Evolutionary conservation across 2,797 vertebrate species (phyloP), one percentile per base, ranked within the genome.

Genomic region (Sciurus vulgaris): DNA sequence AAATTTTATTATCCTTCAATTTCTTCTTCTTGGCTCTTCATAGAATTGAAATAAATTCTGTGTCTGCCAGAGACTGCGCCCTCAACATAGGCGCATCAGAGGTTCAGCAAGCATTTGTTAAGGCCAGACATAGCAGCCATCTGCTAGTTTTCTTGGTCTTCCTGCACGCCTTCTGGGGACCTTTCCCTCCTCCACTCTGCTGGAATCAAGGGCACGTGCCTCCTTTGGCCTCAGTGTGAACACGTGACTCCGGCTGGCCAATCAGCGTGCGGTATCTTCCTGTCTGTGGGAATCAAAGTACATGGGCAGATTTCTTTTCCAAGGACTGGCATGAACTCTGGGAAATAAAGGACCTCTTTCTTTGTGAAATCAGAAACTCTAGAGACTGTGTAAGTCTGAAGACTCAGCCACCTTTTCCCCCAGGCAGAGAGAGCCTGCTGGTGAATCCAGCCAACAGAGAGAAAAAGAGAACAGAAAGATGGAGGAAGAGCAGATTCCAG

Each of bases 1-100:
- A 9, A 61, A 11, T 12, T 83, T 30, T 67, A 89, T 56, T 72
- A 51, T 56, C 26, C 35, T 79, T 88, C 17, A 38, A 54, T 61
- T 89, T 89, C 26, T 89, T 76, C 78, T 54, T 72, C 47, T 77
- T 79, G 51, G 20, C 44, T 77, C 72, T 69, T 93, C 47, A 38
- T n/a, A 69, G 30, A 90, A 51, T 9, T 33, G 56, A 83, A 83
- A 59, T 47, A 73, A 84, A 90, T 65, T 90, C 41, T 26, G 7
- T 86, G 28, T 65, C 38, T 78, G 33, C 5, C 30, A 35, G 72
- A 91, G 73, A 72, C 17, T 15, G 51, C 20, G 73, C 41, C 63
- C 54, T 86, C 47, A 54, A 47, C n/a, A 61, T 10, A 22, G 44
- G n/a, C 30, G 3, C 20, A 24, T 14, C 33, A 14, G 59, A 11